Evolutionary conservation across 37 sponge, comb jelly and placozoan species (phyloP).

Genomic region (Chondrilla cf. caribensis): DNA sequence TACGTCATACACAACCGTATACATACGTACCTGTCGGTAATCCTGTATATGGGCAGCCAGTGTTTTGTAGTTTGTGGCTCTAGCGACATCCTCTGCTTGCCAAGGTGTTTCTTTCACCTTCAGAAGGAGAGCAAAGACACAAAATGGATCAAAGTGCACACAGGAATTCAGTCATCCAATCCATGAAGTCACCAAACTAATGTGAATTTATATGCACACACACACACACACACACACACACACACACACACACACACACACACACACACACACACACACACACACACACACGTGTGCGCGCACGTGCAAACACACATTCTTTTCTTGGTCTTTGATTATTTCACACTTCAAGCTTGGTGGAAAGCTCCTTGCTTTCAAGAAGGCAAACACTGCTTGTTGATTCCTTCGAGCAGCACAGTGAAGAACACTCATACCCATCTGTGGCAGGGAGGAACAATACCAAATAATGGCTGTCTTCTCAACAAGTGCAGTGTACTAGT

Average conservation of each 20-base stretch:
- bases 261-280: too few relatives aligned
- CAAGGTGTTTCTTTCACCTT: conserved; percentile 4
- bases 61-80: conserved; percentile 20
- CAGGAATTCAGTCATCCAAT: too few relatives aligned
- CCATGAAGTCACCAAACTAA: too few relatives aligned
- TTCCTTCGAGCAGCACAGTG: conserved; percentile 58
- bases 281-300: too few relatives aligned
- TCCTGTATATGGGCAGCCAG: conserved; percentile 20
- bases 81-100: conserved; percentile 59
- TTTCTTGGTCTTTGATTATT: conserved; percentile 11
- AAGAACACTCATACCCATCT: conserved; percentile 28
- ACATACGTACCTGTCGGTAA: conserved; percentile 48
- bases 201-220: too few relatives aligned
- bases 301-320: background rate
- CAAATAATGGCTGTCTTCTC: background rate
- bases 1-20: too few relatives aligned
- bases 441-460: background rate
- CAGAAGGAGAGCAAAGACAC: background rate
- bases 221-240: too few relatives aligned
- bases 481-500: too few relatives aligned
- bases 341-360: conserved; percentile 42
- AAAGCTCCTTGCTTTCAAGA: conserved; percentile 30
- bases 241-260: too few relatives aligned
- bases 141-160: background rate
- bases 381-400: conserved; percentile 42